These are phyloP conservation scores for Phocoena sinus DNA, from an alignment of 2,113 vertebrate genomes.

Conservation along the genomic window DNA sequence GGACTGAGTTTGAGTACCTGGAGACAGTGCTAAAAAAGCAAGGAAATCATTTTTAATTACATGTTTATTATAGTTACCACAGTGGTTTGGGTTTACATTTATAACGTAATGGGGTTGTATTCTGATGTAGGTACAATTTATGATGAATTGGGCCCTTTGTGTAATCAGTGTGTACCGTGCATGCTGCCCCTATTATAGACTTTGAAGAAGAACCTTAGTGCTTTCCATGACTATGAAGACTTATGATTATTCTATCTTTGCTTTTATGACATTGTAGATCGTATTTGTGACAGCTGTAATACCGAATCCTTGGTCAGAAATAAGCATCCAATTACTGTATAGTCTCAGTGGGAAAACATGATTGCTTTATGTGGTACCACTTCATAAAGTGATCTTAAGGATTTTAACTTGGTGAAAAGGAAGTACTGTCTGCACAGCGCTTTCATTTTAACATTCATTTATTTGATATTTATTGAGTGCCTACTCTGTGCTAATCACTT, in stretches of 20 bases:
- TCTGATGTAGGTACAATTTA: background rate
- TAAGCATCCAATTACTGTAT: background rate
- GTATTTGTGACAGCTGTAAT: background rate
- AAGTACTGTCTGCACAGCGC: background rate
- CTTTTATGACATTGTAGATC: background rate
- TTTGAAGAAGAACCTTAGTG: constrained; percentile 24
- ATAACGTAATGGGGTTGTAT: background rate
- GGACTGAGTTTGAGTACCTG: background rate
- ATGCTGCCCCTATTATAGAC: background rate
- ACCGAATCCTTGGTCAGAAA: background rate
- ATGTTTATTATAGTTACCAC: background rate
- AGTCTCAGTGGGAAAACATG: background rate
- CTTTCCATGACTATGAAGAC: background rate
- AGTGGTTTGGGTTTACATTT: constrained; percentile 6
- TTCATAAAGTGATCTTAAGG: background rate
- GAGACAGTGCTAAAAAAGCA: background rate
- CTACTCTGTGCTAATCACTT: background rate
- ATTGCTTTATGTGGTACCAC: background rate
- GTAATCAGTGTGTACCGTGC: background rate
- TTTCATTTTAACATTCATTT: background rate
- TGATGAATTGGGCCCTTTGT: background rate
- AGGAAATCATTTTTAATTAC: constrained; percentile 13
- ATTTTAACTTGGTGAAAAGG: background rate
- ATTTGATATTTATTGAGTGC: background rate
- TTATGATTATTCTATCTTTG: constrained; percentile 18